phyloP scores from a whole-genome alignment of 2,888 invertebrate species.

The Napeogenes sylphis region DNA sequence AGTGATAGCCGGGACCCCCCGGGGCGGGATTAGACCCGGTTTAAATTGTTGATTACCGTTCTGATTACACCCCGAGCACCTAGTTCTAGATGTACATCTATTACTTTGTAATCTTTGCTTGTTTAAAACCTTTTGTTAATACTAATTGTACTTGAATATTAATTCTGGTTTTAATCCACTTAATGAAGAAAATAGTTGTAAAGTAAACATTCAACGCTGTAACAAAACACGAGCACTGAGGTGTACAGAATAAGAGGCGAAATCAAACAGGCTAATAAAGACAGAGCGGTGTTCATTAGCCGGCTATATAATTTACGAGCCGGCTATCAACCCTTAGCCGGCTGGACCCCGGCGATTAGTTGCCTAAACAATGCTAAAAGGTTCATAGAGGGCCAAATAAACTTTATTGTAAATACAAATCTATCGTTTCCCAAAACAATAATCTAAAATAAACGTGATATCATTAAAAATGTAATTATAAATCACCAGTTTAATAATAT shows the following conservation, averaged over 20 bases:
- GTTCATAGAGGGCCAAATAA: not conserved
- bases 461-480: no score
- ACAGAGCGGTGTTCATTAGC: constrained; percentile 24
- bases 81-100: not conserved
- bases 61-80: constrained; percentile 7
- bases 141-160: not conserved
- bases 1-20: constrained; percentile 56
- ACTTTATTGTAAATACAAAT: not conserved
- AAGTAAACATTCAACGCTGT: no score
- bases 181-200: not conserved
- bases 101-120: not conserved
- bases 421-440: no score
- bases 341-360: constrained; percentile 5
- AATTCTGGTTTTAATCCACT: not conserved
- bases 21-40: constrained; percentile 69
- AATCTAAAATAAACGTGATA: no score
- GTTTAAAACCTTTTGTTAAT: not conserved
- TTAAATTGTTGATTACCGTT: constrained; percentile 74
- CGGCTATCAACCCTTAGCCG: not conserved
- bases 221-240: not conserved
- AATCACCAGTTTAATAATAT: no score
- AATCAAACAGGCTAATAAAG: constrained; percentile 16
- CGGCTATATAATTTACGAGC: constrained; percentile 24
- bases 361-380: not conserved
- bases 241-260: constrained; percentile 11